Percentiles rank a stretch among this genome's conserved stretches.
phyloP scores from a whole-genome alignment of 1,140 invertebrate species.

The Caerostris darwini region DNA sequence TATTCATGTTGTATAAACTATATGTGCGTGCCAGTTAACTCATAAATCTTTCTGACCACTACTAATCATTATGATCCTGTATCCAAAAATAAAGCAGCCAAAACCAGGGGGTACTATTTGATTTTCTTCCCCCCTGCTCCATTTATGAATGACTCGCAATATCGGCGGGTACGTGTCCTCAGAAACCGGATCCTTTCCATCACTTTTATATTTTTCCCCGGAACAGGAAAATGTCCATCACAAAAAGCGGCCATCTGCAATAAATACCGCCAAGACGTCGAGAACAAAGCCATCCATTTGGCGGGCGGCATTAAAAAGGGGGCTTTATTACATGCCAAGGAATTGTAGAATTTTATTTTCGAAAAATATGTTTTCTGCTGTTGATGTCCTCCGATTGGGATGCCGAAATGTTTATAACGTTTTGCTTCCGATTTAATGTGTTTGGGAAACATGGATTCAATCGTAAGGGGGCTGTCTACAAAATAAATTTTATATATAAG shows the following conservation, averaged over 20 bases:
- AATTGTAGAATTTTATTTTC: conserved; percentile 68
- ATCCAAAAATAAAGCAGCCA: not conserved
- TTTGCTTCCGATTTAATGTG: conserved; percentile 55
- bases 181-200: not conserved
- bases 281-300: conserved; percentile 27
- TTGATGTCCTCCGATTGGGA: conserved; percentile 39
- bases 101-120: not conserved
- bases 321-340: conserved; percentile 57
- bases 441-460: not conserved
- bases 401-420: conserved; percentile 37
- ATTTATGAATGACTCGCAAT: conserved; percentile 54
- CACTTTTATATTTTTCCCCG: conserved; percentile 25
- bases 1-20: too few species aligned
- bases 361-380: conserved; percentile 57
- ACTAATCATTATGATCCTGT: not conserved
- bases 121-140: not conserved
- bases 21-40: not conserved
- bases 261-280: conserved; percentile 24
- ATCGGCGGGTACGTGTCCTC: not conserved
- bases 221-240: conserved; percentile 2
- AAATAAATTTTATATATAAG: not conserved
- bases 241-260: not conserved
- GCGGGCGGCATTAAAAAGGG: conserved; percentile 39
- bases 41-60: not conserved
- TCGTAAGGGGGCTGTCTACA: not conserved